phyloP scores from a whole-genome alignment of 2,113 vertebrate species.

The Sarotherodon lohbergeri region DNA sequence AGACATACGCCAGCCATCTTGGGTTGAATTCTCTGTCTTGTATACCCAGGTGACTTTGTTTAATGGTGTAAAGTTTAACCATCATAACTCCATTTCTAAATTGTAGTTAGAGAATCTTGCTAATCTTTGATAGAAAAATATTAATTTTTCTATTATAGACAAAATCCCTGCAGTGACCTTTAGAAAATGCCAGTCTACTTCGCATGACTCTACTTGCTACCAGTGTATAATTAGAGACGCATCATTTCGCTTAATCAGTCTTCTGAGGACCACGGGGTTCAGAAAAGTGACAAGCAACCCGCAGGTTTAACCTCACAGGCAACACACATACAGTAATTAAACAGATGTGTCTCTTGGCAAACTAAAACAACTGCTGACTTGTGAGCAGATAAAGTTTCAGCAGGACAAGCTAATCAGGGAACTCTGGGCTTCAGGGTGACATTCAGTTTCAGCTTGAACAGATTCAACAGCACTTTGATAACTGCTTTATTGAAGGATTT shows the following conservation, averaged over 20 bases:
- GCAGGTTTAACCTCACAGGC: not conserved
- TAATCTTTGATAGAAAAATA: not conserved
- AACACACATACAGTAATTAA: not conserved
- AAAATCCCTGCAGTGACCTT: not conserved
- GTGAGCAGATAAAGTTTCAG: not conserved
- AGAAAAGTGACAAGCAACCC: not conserved
- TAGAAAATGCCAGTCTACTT: slow-evolving; percentile 24
- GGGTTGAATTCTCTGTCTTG: not conserved
- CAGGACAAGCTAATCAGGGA: not conserved
- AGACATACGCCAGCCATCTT: not conserved
- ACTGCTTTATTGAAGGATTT: not conserved
- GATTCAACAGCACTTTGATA: not conserved
- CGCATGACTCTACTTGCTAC: not conserved
- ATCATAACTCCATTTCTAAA: not conserved
- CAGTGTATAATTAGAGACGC: not conserved
- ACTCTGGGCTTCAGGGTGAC: not conserved
- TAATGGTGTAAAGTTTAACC: not conserved
- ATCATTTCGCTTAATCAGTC: not conserved
- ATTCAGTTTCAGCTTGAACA: not conserved
- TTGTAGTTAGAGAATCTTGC: not conserved
- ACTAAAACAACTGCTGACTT: not conserved
- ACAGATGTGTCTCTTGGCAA: not conserved
- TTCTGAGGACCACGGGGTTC: not conserved
- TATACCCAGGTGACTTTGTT: not conserved
- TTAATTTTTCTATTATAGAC: not conserved